phyloP scores from a whole-genome alignment of 2,113 vertebrate genomes.

The Orycteropus afer region DNA sequence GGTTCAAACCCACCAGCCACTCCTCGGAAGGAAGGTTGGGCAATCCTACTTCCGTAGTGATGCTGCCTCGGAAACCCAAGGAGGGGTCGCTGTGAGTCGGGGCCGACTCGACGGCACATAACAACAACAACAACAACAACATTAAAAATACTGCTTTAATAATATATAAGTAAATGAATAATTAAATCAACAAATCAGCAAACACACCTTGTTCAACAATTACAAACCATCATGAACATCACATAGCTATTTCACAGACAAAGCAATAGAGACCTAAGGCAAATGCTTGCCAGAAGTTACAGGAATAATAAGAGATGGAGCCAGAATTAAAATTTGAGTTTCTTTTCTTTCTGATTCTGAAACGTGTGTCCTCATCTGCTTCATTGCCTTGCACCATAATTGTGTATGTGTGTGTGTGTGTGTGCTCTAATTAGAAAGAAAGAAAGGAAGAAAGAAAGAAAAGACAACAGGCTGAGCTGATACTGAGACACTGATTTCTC shows the following conservation, averaged over 20 bases:
- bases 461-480: background rate
- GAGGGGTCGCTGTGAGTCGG: no score
- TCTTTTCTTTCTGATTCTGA: conserved; percentile 2
- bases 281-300: background rate
- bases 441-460: background rate
- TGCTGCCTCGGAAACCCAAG: no score
- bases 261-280: background rate
- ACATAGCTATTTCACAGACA: background rate
- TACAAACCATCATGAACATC: background rate
- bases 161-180: background rate
- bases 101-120: no score
- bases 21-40: no score
- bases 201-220: background rate
- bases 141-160: background rate
- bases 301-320: background rate
- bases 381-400: background rate
- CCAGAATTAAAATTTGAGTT: conserved; percentile 40
- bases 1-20: no score
- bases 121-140: no score
- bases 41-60: no score
- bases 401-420: background rate
- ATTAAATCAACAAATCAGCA: background rate
- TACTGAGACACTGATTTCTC: background rate
- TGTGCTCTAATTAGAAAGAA: background rate
- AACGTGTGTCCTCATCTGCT: background rate